Percentiles rank a stretch among this genome's conserved stretches.
These are phyloP conservation scores for Sylvia atricapilla DNA, from an alignment of 2,113 vertebrate species.

Conservation along the genomic window DNA sequence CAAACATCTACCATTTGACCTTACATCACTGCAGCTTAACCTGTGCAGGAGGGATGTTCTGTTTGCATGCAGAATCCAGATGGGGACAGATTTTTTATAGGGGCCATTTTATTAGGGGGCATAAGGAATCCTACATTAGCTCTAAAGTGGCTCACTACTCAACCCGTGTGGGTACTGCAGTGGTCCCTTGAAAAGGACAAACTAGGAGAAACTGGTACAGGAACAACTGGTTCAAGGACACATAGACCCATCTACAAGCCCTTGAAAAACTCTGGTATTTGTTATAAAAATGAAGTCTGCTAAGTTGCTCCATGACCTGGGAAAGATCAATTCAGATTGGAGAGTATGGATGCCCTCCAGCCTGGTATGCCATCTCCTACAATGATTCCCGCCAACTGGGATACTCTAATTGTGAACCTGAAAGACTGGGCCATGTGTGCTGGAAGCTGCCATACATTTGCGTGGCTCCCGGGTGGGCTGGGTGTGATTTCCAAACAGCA, in stretches of 20 bases:
- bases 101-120: background rate
- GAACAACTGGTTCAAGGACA: background rate
- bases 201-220: background rate
- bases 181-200: background rate
- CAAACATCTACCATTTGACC: background rate
- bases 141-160: background rate
- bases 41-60: too few relatives aligned
- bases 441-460: fast-evolving
- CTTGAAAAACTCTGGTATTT: background rate
- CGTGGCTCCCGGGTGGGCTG: background rate
- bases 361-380: background rate
- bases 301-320: background rate
- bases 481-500: fast-evolving
- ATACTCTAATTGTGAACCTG: background rate
- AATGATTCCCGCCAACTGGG: background rate
- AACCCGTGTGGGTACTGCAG: background rate
- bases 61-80: background rate
- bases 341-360: background rate
- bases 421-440: background rate
- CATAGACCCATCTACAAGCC: background rate
- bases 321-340: background rate
- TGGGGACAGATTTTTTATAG: background rate
- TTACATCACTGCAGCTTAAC: background rate
- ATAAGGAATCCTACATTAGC: background rate
- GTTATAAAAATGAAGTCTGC: background rate